These are phyloP conservation scores for Balanococcus diminutus DNA, from an alignment of 2,888 invertebrate species.

Conservation along the genomic window DNA sequence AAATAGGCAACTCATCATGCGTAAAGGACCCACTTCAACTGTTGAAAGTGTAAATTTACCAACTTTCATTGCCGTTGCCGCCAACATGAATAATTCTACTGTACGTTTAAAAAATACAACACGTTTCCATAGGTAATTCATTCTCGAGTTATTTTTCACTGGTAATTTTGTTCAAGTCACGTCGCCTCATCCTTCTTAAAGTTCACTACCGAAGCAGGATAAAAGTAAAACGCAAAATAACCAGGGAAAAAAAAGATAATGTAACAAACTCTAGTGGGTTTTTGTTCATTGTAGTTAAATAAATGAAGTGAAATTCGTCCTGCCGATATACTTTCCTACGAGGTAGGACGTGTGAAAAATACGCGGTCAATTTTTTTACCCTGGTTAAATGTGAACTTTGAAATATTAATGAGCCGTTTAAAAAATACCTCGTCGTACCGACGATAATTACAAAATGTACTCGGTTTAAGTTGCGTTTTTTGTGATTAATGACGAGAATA, in stretches of 20 bases:
- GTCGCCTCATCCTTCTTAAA: neutral
- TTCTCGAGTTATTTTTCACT: neutral
- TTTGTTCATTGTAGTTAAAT: neutral
- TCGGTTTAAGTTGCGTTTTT: neutral
- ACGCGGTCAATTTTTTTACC: neutral
- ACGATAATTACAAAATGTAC: neutral
- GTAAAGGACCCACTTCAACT: no score
- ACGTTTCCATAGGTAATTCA: neutral
- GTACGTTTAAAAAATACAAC: neutral
- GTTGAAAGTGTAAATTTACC: no score
- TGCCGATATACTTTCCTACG: neutral
- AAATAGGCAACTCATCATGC: no score
- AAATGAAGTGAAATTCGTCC: neutral
- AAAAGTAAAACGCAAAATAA: neutral
- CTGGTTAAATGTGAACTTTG: neutral
- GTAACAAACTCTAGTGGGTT: neutral
- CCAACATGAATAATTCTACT: no score
- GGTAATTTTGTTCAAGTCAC: neutral
- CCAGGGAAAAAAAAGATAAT: neutral
- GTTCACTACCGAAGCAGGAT: neutral
- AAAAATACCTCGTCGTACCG: neutral
- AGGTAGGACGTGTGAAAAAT: neutral
- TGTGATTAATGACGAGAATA: neutral
- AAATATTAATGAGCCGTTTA: conserved; percentile 14
- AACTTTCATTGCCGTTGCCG: no score